A percentile compares a stretch with the other conserved stretches of the same genome.
phyloP scores from a whole-genome alignment of 1,140 invertebrate genomes.

The Papilio glaucus region DNA sequence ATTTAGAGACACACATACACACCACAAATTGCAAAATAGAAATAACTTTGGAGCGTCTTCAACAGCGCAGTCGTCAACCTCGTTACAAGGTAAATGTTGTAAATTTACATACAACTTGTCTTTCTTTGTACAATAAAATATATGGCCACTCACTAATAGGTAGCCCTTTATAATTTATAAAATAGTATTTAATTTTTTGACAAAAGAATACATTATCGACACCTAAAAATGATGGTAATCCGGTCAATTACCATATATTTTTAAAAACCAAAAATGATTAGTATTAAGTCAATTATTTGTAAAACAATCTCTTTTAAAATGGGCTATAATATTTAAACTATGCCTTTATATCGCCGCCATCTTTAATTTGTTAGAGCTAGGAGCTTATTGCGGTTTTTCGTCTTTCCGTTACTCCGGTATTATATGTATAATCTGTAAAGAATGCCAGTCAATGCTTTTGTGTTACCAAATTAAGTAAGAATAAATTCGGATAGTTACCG shows the following conservation, averaged over 20 bases:
- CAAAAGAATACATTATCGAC: too few species aligned
- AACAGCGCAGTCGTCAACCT: too few species aligned
- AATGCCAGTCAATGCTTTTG: neutral
- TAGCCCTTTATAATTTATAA: too few species aligned
- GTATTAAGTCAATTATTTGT: neutral
- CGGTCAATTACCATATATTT: neutral
- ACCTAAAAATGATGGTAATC: too few species aligned
- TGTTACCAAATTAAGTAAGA: slow-evolving; percentile 21
- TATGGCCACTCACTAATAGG: too few species aligned
- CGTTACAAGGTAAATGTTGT: too few species aligned
- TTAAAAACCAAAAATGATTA: neutral
- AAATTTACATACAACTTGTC: too few species aligned
- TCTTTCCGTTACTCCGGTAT: neutral
- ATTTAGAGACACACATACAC: too few species aligned
- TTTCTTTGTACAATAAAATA: too few species aligned
- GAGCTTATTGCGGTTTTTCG: slow-evolving; percentile 15
- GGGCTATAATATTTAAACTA: neutral
- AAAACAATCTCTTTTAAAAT: neutral
- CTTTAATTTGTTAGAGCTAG: slow-evolving; percentile 2
- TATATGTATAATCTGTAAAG: slow-evolving; percentile 1
- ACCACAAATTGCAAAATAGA: too few species aligned
- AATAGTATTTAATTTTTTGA: too few species aligned
- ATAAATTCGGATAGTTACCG: slow-evolving; percentile 10
- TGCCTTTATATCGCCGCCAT: neutral
- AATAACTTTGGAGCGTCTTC: too few species aligned